Evolutionary conservation across 2,888 invertebrate species (phyloP), one percentile per base, ranked within the genome.

Genomic region (Mellilla xanthometata): DNA sequence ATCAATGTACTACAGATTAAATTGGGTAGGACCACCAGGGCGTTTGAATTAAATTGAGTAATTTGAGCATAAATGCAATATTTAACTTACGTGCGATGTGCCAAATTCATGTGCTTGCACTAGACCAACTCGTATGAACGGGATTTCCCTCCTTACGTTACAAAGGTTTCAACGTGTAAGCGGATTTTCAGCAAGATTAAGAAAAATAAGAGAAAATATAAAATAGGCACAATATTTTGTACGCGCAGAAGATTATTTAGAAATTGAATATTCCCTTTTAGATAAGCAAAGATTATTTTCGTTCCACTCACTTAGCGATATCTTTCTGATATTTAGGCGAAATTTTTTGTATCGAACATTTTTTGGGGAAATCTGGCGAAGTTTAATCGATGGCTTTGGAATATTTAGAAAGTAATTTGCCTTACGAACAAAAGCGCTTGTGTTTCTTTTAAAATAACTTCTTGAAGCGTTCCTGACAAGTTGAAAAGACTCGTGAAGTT

Each of bases 161-260:
- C 68, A 72, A 76, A 73, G 71, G 71, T 62, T 65, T 65, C 60
- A 60, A 56, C 62, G 56, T 70, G 65, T 77, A 80, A 79, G 78
- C 72, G 62, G 78, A 71, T 76, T 80, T 74, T 47, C 60, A 41
- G 38, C 35, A 52, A 70, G 78, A 81, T 81, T 79, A 76, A 65
- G 67, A 65, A 71, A 68, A 68, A 68, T 65, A 68, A 61, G 58
- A 52, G 60, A 66, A 67, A 62, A 69, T 67, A 65, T 67, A 67
- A 63, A 68, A 63, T 61, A 58, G 48, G 64, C 54, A 57, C 59
- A 57, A 58, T 60, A 65, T 65, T 67, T 54, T 51, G 60, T 53
- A 53, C 52, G 52, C 51, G 53, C 56, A 58, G 51, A 54, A 58
- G 58, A 63, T 68, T 64, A 56, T 58, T 58, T 52, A 52, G 47